Evolutionary conservation across 2,113 vertebrate genomes (phyloP), one percentile per base, ranked within the genome.

Genomic region (Chaetorhynchus papuensis): DNA sequence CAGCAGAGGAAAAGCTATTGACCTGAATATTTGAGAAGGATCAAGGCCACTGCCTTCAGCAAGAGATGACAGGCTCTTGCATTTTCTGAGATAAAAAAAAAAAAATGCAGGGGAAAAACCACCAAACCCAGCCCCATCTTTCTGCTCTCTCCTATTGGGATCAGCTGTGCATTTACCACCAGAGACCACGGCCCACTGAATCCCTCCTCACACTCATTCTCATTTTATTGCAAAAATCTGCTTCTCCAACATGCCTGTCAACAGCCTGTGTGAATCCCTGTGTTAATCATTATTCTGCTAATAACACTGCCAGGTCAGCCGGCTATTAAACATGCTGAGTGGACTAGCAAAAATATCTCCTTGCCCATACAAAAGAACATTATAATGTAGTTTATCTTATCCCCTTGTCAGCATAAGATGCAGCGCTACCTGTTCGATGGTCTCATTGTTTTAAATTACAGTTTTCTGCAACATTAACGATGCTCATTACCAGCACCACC

Each of bases 1-100:
- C 54, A 76, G 90, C 44, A 53, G 68, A 94, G 77, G 35, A 78
- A 92, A 92, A 95, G 91, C 95, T 87, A 84, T 52, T 94, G 96
- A 97, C 95, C 95, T 95, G 91, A 96, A 97, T 96, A 95, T 93
- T 95, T 95, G 87, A 91, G 80, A 90, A 94, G 94, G 94, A 97
- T 97, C 95, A 94, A 96, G 95, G 95, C 95, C 89, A 75, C 60
- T 66, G 93, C 72, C 71, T 96, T 90, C 91, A 78, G 94, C 83
- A 81, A 86, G 47, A 92, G 64, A 86, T 78, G 83, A 93, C 94
- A 95, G 52, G 68, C 54, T 92, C 87, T 31, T 57, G 53, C 72
- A 93, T 56, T 75, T 0, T 0, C 75, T 1, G 13, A 88, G 68
- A 61, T 3, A 17, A 45, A 56, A 42, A 64, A 30, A 70, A 70